Base-by-base conservation (phyloP, 2,888 invertebrate species). In the Synanthedon andrenaeformis region DNA sequence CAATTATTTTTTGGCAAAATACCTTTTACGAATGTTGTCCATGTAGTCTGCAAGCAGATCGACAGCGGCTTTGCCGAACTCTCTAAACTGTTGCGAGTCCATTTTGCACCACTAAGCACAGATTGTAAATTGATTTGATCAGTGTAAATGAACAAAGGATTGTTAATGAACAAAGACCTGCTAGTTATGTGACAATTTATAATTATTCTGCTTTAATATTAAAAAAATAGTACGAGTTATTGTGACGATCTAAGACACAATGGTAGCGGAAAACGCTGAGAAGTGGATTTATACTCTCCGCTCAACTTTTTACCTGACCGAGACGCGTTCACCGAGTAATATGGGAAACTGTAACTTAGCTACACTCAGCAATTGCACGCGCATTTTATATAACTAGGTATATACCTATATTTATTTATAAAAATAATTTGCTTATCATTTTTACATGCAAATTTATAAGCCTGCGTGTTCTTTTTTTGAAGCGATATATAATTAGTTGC, bases 31-130 rank as follows among this genome's bases (percentile, higher is more conserved):
- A 59, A 98, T 92, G 63, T 90, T 93, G 61, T 96, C 94, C 60
- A 93, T 87, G 76, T 98, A 98, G 76, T 97, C 93, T n/a, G 95
- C 95, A 41, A 98, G 91, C 70, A 95, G 93, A 76, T 98, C 97
- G 58, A 98, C 91, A 57, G 95, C 92, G 35, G 96, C 95, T 72
- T 93, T 94, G 41, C 95, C 97, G 70, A 94, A 95, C 64, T 93
- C 92, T 58, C 92, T 89, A 80, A 96, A 96, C 71, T 94, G 90
- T 64, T 92, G 87, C 28, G 90, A 89, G 78, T 96, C 92, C 95
- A 96, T 95, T 63, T 72, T 79, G 60, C 60, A 61, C 60, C 58
- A 54, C 64, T 42, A 41, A 41, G 11, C 53, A 51, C 53, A 3
- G 28, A 41, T 14, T 17, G 17, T 42, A 3, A 48, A 50, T 56